A percentile compares a stretch with the other conserved stretches of the same genome.
Evolutionary conservation across 2,888 invertebrate genomes (phyloP).

Genomic region (Papilio protenor): DNA sequence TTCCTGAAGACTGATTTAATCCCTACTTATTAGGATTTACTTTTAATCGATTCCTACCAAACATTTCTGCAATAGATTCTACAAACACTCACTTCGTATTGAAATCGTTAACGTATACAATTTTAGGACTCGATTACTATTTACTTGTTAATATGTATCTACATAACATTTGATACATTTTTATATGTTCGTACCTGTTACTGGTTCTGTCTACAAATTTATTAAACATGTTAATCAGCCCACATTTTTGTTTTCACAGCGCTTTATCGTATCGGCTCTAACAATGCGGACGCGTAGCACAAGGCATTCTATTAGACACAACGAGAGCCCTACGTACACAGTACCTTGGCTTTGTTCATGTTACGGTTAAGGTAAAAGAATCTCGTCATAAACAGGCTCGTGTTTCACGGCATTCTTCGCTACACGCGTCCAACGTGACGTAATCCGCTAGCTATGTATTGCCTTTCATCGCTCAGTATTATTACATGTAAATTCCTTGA

Average conservation of each 20-base stretch:
- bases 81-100: neutral
- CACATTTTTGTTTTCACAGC: conserved; percentile 28
- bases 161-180: neutral
- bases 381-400: conserved; percentile 65
- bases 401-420: conserved; percentile 66
- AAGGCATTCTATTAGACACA: conserved; percentile 56
- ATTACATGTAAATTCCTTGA: conserved; percentile 52
- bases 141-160: neutral
- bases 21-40: neutral
- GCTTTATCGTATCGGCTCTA: conserved; percentile 33
- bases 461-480: conserved; percentile 45
- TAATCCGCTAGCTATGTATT: conserved; percentile 56
- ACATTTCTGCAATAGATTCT: neutral
- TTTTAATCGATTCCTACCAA: neutral
- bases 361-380: conserved; percentile 65
- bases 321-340: conserved; percentile 58
- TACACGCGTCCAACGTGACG: conserved; percentile 62
- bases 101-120: neutral
- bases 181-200: neutral
- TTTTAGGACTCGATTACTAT: neutral
- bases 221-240: conserved; percentile 43
- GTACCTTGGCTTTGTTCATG: conserved; percentile 66
- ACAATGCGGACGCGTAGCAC: conserved; percentile 55
- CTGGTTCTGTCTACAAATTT: neutral
- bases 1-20: neutral